Conservation (phyloP, 2,113 vertebrate species). For the Rhabdornis inornatus region DNA sequence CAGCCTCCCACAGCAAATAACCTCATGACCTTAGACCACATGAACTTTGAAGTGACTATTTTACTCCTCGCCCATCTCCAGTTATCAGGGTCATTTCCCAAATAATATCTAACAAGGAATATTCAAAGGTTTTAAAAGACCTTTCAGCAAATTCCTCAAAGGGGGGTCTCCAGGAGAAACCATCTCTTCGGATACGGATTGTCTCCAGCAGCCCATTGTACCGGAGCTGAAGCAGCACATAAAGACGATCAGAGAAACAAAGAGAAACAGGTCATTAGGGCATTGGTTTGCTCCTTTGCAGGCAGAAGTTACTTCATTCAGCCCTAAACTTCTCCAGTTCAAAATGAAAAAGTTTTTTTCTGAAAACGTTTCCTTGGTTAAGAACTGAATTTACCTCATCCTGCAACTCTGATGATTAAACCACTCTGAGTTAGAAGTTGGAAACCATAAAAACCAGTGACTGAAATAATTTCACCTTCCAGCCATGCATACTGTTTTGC, state of each 20-base stretch:
- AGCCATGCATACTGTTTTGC: background rate
- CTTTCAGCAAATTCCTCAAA: conserved; percentile 76
- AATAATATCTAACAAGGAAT: background rate
- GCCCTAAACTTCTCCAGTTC: background rate
- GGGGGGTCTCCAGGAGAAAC: conserved; percentile 78
- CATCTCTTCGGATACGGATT: conserved; percentile 75
- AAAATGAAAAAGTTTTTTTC: background rate
- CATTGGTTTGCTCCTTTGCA: background rate
- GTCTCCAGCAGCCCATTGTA: conserved; percentile 80
- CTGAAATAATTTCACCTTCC: background rate
- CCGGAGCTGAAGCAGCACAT: conserved; percentile 60
- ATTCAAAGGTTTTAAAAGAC: conserved; percentile 43
- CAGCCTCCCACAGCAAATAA: background rate
- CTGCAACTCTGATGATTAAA: background rate
- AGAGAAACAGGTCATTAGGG: background rate
- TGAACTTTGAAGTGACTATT: background rate
- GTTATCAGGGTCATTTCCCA: background rate
- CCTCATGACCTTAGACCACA: background rate
- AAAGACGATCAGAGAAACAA: background rate
- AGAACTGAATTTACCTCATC: background rate
- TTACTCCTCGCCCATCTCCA: background rate
- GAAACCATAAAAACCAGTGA: background rate
- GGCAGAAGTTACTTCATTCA: background rate
- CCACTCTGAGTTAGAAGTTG: background rate
- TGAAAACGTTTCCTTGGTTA: background rate